Evolutionary conservation across 2,888 invertebrate species (phyloP), one percentile per base, ranked within the genome.

Genomic region (Silvanus unidentatus): DNA sequence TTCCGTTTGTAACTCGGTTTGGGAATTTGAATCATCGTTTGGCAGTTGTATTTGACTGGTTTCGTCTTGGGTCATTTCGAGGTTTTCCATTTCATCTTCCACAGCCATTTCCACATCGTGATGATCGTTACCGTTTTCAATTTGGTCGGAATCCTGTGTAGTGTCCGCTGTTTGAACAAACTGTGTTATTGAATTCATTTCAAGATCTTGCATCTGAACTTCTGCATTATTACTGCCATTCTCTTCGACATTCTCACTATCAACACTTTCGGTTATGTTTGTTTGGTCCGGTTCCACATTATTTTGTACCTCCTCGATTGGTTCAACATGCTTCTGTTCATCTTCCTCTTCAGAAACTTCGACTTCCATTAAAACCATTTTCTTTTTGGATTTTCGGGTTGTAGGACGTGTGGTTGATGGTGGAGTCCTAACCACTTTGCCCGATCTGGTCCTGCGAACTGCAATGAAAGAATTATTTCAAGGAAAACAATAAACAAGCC

Each of bases 361-460:
- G 54, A 74, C 74, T 68, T 74, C 76, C 50, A 68, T 66, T 39
- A 66, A 53, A 14, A 69, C 66, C 41, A 66, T 65, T 57, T 68
- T 72, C 63, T 73, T 70, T 49, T 71, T 61, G 42, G 70, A 62
- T 63, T 71, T 69, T 59, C 64, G 57, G 5, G 58, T 47, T 13
- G 58, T 59, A 12, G 66, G 60, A 41, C 62, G 64, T 3, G 64
- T 55, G 35, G 69, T 65, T 15, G 43, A 37, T 15, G 57, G 40
- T 64, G 54, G 60, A 51, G 50, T 58, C 55, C 42, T 62, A 27
- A 47, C 39, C 2, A 32, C 16, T 53, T 79, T 73, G 10, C 78
- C 77, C 1, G 81, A 80, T 39, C 81, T 75, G 12, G 80, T 80
- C 30, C 78, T 74, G 40, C 80, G 71, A 28, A 74, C 79, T 78